A percentile compares a stretch with the other conserved stretches of the same genome.
phyloP scores from a whole-genome alignment of 2,888 invertebrate species.

The Synergus laeviventris region DNA sequence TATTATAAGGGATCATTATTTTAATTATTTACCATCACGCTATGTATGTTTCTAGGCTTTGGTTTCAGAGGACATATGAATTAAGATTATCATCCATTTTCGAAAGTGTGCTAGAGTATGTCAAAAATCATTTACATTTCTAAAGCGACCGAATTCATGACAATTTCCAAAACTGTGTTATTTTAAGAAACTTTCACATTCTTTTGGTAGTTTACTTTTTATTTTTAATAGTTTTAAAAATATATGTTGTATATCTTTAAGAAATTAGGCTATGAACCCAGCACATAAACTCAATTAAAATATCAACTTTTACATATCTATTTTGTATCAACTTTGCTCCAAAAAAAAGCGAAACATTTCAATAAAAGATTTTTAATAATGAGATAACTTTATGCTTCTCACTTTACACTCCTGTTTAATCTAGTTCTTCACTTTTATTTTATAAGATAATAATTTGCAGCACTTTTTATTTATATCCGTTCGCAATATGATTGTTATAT shows the following conservation, averaged over 20 bases:
- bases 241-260: too few relatives aligned
- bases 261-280: too few relatives aligned
- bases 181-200: not conserved
- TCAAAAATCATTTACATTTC: not conserved
- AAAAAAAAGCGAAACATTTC: not conserved
- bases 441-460: not conserved
- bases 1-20: not conserved
- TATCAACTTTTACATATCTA: not conserved
- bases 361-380: not conserved
- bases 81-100: not conserved
- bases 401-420: not conserved
- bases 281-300: too few relatives aligned
- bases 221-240: too few relatives aligned
- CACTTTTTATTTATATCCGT: slow-evolving; percentile 32
- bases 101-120: not conserved
- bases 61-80: not conserved
- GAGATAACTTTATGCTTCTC: not conserved
- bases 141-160: not conserved
- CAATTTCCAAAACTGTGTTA: slow-evolving; percentile 5
- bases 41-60: not conserved
- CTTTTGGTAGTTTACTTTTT: not conserved
- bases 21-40: not conserved
- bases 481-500: slow-evolving; percentile 32
- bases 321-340: not conserved
- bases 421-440: slow-evolving; percentile 8